Percentiles rank a stretch among this genome's conserved stretches.
phyloP scores from a whole-genome alignment of 2,113 vertebrate genomes.

The Eudyptes chrysolophus region DNA sequence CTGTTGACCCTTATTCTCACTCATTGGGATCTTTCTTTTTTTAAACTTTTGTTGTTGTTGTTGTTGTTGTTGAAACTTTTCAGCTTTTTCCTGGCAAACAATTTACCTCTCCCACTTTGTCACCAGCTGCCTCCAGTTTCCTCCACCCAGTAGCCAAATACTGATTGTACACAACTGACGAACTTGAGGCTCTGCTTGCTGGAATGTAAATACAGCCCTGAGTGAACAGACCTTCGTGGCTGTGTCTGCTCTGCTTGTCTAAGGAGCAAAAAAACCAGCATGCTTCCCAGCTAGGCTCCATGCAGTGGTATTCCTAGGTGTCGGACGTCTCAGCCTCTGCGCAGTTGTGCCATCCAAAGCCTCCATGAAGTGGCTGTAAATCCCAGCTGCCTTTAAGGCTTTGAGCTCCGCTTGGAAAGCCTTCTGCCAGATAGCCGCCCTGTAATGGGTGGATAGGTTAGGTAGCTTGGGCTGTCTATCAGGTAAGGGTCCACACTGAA shows the following conservation, averaged over 20 bases:
- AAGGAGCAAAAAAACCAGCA: background rate
- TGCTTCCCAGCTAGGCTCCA: background rate
- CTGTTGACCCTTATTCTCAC: background rate
- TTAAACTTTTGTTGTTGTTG: background rate
- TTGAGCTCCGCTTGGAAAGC: background rate
- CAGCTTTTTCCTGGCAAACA: background rate
- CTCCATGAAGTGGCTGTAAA: background rate
- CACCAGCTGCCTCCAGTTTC: background rate
- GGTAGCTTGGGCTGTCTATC: background rate
- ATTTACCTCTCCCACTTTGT: background rate
- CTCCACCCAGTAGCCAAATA: conserved; percentile 35
- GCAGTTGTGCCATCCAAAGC: background rate
- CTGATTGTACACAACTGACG: background rate
- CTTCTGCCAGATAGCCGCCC: background rate
- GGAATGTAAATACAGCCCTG: background rate
- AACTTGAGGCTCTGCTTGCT: background rate
- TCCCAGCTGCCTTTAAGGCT: background rate
- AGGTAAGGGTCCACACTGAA: background rate
- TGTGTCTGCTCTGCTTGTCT: background rate
- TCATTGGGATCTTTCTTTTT: background rate
- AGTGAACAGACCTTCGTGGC: background rate
- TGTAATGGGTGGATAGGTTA: background rate
- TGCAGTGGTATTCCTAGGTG: background rate
- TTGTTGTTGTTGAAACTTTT: background rate
- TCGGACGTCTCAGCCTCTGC: accelerated